Evolutionary conservation across 2,797 vertebrate genomes (phyloP), one percentile per base, ranked within the genome.

Genomic region (Sebastes jordani): DNA sequence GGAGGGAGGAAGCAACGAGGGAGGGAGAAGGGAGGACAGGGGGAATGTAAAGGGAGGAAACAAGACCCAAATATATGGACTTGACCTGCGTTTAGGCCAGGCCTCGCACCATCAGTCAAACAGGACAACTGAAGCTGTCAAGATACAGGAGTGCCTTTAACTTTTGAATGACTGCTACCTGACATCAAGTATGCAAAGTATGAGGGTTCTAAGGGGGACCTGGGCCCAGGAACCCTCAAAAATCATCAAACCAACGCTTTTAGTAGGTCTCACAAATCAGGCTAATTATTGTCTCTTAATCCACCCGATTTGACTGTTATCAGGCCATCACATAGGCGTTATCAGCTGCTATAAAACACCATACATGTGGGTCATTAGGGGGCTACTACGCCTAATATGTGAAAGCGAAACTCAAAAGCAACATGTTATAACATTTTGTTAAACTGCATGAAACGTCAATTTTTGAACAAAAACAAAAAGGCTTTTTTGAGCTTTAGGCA

Each of bases 41-140:
- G 42, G 73, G 27, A 29, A 32, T 8, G 38, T 14, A 56, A 69
- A 16, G 5, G 46, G 29, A 62, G 60, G 60, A 77, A 83, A 82
- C 72, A 29, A 74, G 74, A 74, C 16, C 56, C 49, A 72, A 82
- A 78, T 76, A 78, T 83, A 81, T 75, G 29, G 77, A 85, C 71
- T 84, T 81, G 56, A 42, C 68, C 71, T 67, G 65, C 27, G 61
- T 71, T 52, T 14, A 32, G 20, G 25, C 29, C 23, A 2, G 25
- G 11, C 14, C 34, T 7, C 2, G 1, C 46, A 18, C 7, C 62
- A 59, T 80, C 67, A 62, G 73, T 74, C 71, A 78, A 46, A 71
- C 13, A 22, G 6, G 36, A 32, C 61, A 63, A 63, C 42, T 66
- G 30, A 59, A 38, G 55, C 32, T n/a, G 1, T 64, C 27, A 60